Evolutionary conservation across 1,140 invertebrate genomes (phyloP).

Genomic region (Mylabris phalerata): DNA sequence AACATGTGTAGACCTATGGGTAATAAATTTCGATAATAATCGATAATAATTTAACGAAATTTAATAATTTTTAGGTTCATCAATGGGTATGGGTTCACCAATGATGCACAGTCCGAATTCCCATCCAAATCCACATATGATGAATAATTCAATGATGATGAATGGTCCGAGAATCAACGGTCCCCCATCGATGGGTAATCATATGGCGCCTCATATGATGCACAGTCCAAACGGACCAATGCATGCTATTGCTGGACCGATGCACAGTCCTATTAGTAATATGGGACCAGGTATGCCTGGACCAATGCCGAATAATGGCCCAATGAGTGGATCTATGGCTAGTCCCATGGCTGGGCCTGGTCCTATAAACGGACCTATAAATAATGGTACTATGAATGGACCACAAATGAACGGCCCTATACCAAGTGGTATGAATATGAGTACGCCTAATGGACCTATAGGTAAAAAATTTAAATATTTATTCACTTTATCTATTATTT

Average conservation of each 20-base stretch:
- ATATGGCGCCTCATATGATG: constrained; percentile 38
- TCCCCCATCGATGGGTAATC: constrained; percentile 30
- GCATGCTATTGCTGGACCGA: constrained; percentile 35
- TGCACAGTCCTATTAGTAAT: constrained; percentile 56
- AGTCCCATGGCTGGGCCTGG: constrained; percentile 44
- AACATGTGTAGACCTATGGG: constrained; percentile 60
- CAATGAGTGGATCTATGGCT: constrained; percentile 66
- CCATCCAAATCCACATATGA: constrained; percentile 30
- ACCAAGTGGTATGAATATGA: constrained; percentile 48
- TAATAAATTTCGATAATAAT: constrained; percentile 28
- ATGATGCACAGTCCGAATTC: constrained; percentile 47
- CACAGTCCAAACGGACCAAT: constrained; percentile 38
- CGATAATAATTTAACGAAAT: background rate
- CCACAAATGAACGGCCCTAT: constrained; percentile 37
- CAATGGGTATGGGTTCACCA: constrained; percentile 46
- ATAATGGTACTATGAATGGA: constrained; percentile 18
- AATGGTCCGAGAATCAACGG: constrained; percentile 39
- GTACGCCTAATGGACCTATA: constrained; percentile 42
- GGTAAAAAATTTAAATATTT: constrained; percentile 11
- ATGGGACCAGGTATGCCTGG: constrained; percentile 57
- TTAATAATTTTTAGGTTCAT: constrained; percentile 4
- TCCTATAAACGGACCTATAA: constrained; percentile 51
- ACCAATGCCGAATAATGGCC: constrained; percentile 47
- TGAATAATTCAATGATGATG: constrained; percentile 39
- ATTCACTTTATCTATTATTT: constrained; percentile 3